A percentile compares a stretch with the other conserved stretches of the same genome.
Evolutionary conservation across 2,113 vertebrate genomes (phyloP).

Genomic region (Aviceda subcristata): DNA sequence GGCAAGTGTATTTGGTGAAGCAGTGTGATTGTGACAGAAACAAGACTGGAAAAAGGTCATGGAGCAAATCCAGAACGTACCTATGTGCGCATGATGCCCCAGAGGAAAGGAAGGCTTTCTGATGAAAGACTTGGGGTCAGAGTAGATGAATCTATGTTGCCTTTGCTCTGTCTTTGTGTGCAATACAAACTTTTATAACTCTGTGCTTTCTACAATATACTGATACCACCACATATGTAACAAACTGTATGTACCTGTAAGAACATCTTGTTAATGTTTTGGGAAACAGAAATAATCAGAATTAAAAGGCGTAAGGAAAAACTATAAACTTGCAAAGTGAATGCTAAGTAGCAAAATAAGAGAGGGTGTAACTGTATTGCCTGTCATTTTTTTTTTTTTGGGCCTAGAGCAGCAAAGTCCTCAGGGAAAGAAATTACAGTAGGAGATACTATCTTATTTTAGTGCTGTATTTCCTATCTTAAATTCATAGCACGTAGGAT

Average conservation of each 20-base stretch:
- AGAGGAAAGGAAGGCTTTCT: background rate
- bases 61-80: background rate
- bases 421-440: background rate
- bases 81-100: background rate
- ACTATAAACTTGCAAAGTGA: background rate
- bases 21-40: background rate
- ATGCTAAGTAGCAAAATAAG: background rate
- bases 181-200: background rate
- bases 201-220: background rate
- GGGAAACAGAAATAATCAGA: background rate
- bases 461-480: background rate
- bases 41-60: background rate
- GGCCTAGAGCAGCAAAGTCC: background rate
- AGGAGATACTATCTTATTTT: slow-evolving; percentile 12
- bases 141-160: background rate
- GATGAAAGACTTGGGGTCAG: background rate
- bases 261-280: background rate
- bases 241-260: background rate
- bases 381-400: background rate
- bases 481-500: background rate
- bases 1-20: background rate
- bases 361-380: background rate
- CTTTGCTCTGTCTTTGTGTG: background rate
- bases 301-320: background rate
- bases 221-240: background rate